phyloP scores from a whole-genome alignment of 2,113 vertebrate genomes.

The Callospermophilus lateralis region DNA sequence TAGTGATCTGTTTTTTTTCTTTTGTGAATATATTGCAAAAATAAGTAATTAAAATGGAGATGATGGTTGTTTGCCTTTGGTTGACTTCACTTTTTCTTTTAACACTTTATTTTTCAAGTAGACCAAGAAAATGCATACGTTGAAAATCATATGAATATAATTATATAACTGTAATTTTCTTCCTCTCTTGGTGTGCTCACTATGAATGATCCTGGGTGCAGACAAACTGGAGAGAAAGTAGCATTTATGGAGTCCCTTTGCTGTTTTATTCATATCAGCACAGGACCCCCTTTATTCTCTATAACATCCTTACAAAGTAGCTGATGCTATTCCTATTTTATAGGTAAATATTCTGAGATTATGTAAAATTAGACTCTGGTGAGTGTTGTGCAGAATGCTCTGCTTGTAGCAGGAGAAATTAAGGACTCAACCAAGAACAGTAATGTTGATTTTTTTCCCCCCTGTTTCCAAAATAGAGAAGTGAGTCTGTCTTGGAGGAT shows the following conservation, averaged over 20 bases:
- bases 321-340: background rate
- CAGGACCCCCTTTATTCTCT: background rate
- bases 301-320: background rate
- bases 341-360: background rate
- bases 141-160: background rate
- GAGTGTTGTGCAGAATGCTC: background rate
- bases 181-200: background rate
- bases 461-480: constrained; percentile 37
- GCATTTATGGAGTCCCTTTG: background rate
- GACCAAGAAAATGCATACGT: background rate
- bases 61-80: background rate
- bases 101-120: constrained; percentile 30
- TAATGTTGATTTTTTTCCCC: background rate
- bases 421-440: background rate
- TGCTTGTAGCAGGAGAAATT: constrained; percentile 35
- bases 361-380: background rate
- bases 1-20: background rate
- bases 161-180: background rate
- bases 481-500: constrained; percentile 5
- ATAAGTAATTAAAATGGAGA: constrained; percentile 2
- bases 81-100: background rate
- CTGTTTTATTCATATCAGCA: background rate
- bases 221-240: background rate
- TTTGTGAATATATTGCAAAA: background rate
- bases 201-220: background rate